phyloP scores from a whole-genome alignment of 2,113 vertebrate genomes.

The Leptobrachium ailaonicum region DNA sequence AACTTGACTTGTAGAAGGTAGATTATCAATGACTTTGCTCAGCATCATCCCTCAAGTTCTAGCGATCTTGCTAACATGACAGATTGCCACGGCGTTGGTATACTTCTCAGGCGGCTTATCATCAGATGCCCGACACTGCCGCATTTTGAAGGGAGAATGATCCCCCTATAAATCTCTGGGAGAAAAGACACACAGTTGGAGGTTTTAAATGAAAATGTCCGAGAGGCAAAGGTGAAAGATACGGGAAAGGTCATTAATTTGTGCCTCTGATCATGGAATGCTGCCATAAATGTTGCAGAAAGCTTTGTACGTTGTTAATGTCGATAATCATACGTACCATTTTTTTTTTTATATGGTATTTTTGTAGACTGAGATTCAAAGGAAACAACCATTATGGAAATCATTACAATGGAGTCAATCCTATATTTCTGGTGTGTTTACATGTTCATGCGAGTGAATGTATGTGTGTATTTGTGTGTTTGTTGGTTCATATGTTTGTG shows the following conservation, averaged over 20 bases:
- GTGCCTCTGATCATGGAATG: neutral
- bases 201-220: conserved; percentile 33
- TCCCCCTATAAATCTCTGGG: conserved; percentile 36
- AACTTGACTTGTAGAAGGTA: neutral
- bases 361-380: no score
- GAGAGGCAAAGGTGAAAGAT: conserved; percentile 29
- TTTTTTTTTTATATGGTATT: no score
- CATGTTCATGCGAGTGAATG: no score
- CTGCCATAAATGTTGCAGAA: no score
- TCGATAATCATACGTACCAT: no score
- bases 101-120: conserved; percentile 28
- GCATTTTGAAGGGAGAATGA: conserved; percentile 13
- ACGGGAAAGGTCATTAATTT: conserved; percentile 30
- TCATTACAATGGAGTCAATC: no score
- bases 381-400: no score
- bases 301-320: no score
- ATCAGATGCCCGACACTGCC: neutral
- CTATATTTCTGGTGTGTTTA: no score
- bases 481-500: no score
- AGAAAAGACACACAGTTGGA: conserved; percentile 24
- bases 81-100: conserved; percentile 4
- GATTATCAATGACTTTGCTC: neutral
- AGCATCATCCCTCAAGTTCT: conserved; percentile 24
- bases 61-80: conserved; percentile 26
- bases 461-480: no score